phyloP scores from a whole-genome alignment of 2,888 invertebrate genomes.

The Melieria picta region DNA sequence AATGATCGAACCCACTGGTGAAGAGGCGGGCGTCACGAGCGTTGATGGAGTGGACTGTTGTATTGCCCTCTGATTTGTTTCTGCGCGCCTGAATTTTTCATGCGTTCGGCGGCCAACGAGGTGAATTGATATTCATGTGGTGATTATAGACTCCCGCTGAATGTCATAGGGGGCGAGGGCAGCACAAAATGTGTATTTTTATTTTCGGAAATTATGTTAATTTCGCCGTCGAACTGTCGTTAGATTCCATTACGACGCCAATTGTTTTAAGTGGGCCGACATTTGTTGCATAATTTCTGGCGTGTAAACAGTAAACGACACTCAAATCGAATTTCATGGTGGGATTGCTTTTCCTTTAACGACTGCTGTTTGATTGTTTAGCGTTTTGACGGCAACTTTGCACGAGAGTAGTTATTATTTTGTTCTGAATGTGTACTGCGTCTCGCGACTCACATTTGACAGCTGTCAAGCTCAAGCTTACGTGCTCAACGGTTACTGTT shows the following conservation, averaged over 20 bases:
- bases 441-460: too few species aligned
- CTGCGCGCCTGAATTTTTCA: constrained; percentile 52
- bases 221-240: background rate
- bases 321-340: too few species aligned
- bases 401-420: too few species aligned
- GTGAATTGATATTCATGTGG: constrained; percentile 54
- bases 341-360: too few species aligned
- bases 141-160: constrained; percentile 32
- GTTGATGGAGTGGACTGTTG: background rate
- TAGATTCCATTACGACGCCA: background rate
- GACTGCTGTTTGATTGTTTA: too few species aligned
- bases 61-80: background rate
- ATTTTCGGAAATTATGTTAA: background rate
- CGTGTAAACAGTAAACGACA: too few species aligned
- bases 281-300: background rate
- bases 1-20: background rate
- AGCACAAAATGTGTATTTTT: background rate
- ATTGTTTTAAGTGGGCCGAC: background rate
- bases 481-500: too few species aligned
- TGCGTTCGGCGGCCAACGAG: constrained; percentile 49
- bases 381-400: too few species aligned
- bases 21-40: background rate
- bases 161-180: background rate
- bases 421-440: too few species aligned
- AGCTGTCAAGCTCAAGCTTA: too few species aligned